Base-by-base conservation (phyloP, 2,888 invertebrate genomes). In the Metalampra italica region DNA sequence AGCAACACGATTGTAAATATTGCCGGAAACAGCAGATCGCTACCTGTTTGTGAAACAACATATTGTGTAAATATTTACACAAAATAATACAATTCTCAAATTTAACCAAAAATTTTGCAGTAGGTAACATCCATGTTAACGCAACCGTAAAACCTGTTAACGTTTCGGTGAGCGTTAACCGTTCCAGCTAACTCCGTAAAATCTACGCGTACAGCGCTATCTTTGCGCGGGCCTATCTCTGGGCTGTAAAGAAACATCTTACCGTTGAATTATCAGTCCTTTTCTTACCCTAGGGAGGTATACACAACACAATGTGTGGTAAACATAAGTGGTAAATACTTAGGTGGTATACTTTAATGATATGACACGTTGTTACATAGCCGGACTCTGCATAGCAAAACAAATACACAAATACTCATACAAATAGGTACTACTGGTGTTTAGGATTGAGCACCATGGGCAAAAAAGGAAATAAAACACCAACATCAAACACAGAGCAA, bases 261-360 rank as follows among this genome's bases (percentile, higher is more conserved):
- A 53, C 49, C 54, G 53, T 54, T 59, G 59, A 43, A 1, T 64
- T 57, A 56, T 49, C 58, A 50, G 57, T 56, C 55, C 58, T 55
- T 57, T 59, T 56, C 58, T 22, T 13, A 41, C 41, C 29, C 29
- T 42, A 30, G 36, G 36, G 39, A 45, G 14, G 32, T 29, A 36
- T 12, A 34, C 41, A 41, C 14, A n/a, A 9, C 22, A 22, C n/a
- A 43, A 15, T 2, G n/a, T 32, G 32, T 36, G 34, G 34, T 9
- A 34, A 34, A 34, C 30, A n/a, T n/a, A n/a, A 22, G 22, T 22
- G 22, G 22, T 22, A 22, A n/a, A n/a, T n/a, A n/a, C n/a, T n/a
- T n/a, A n/a, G n/a, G n/a, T n/a, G 22, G 22, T 22, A 22, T 22
- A 22, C 22, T 22, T 3, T 22, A 22, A 22, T 22, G 22, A 22